phyloP scores from a whole-genome alignment of 2,888 invertebrate species.

The Chelonus formosanus region DNA sequence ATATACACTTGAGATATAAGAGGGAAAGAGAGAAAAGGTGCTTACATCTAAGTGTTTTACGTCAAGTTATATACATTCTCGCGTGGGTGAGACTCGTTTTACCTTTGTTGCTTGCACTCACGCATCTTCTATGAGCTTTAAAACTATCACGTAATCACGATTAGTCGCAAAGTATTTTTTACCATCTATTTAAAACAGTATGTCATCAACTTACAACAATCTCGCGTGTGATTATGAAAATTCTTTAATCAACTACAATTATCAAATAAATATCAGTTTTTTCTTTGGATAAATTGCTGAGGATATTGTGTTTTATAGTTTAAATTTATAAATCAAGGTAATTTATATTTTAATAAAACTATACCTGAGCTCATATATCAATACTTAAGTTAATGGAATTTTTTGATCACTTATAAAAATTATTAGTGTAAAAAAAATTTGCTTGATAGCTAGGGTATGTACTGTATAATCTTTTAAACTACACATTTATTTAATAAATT shows the following conservation, averaged over 20 bases:
- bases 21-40: neutral
- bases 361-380: too few species aligned
- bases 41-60: neutral
- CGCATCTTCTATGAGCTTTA: conserved; percentile 22
- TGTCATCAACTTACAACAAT: conserved; percentile 25
- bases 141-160: neutral
- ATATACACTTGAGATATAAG: conserved; percentile 20
- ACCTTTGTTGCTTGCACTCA: conserved; percentile 25
- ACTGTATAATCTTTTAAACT: too few species aligned
- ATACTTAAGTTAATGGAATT: too few species aligned
- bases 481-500: too few species aligned
- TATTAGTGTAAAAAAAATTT: too few species aligned
- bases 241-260: conserved; percentile 14
- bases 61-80: conserved; percentile 16
- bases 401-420: too few species aligned
- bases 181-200: neutral
- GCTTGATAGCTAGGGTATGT: too few species aligned
- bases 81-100: conserved; percentile 40
- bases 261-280: conserved; percentile 15
- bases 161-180: neutral
- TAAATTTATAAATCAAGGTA: too few species aligned
- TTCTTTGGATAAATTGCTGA: conserved; percentile 6
- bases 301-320: too few species aligned
- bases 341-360: too few species aligned
- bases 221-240: conserved; percentile 19